Conservation (phyloP, 2,797 vertebrate genomes). For the Neoniphon sammara region DNA sequence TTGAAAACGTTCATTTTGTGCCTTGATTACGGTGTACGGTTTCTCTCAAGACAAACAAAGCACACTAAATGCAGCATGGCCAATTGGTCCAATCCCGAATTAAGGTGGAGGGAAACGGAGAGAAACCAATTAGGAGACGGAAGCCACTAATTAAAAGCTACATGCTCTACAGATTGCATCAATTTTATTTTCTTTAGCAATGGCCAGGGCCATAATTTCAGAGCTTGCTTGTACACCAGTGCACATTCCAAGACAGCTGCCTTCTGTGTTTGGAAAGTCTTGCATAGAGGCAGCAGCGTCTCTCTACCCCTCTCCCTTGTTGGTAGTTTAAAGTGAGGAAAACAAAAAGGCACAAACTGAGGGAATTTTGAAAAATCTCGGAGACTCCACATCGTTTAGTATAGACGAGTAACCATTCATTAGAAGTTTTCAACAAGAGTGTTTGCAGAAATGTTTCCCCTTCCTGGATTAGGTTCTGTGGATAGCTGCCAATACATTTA, state of each 20-base stretch:
- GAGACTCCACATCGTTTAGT: constrained; percentile 58
- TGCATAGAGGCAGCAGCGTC: constrained; percentile 71
- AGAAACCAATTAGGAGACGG: constrained; percentile 84
- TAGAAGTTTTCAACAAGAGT: constrained; percentile 72
- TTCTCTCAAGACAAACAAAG: constrained; percentile 82
- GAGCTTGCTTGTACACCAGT: constrained; percentile 66
- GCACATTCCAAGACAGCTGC: constrained; percentile 75
- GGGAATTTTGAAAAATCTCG: constrained; percentile 56
- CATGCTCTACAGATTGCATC: constrained; percentile 83
- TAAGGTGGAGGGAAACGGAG: constrained; percentile 64
- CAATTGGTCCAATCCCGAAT: constrained; percentile 77
- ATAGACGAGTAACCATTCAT: constrained; percentile 72
- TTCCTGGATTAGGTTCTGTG: constrained; percentile 77
- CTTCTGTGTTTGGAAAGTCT: constrained; percentile 69
- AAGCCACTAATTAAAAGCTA: constrained; percentile 88
- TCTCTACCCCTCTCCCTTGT: constrained; percentile 47
- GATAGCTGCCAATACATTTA: constrained; percentile 75
- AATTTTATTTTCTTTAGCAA: constrained; percentile 82
- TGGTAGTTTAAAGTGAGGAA: constrained; percentile 59
- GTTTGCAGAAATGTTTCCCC: constrained; percentile 74
- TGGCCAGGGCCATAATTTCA: constrained; percentile 77
- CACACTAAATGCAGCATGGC: constrained; percentile 76
- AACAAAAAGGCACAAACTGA: constrained; percentile 56
- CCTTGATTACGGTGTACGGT: constrained; percentile 80
- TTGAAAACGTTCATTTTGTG: constrained; percentile 65